Base-by-base conservation (phyloP, 2,888 invertebrate species). In the Ecliptopera silaceata region DNA sequence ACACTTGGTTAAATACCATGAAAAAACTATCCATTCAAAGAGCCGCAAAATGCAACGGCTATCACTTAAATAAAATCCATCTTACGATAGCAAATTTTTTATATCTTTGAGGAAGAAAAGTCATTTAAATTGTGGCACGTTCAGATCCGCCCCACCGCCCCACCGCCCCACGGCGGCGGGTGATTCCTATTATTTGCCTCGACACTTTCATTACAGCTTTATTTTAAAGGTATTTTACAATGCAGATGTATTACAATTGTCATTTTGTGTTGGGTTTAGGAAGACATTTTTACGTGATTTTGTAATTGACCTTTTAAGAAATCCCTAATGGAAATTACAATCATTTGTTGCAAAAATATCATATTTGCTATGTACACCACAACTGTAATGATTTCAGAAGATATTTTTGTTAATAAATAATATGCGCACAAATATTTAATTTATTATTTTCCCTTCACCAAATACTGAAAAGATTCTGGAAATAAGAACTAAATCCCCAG, bases 131-230 rank as follows among this genome's bases (percentile, higher is more conserved):
- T 59, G 56, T 48, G 54, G 52, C 49, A 42, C 50, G 56, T 63
- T 60, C 55, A 32, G 42, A n/a, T 47, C 46, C 52, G 43, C 54
- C 59, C 61, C 43, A 47, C 48, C 64, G 26, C 6, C 26, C 4
- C 22, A 6, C 4, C 22, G 57, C 64, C 8, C 6, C 26, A 6
- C 22, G 22, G 22, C 22, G 57, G 56, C 59, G 61, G 68, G 65
- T 69, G 67, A 71, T 74, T 70, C 71, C 63, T 75, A 74, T 74
- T 77, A 75, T 75, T 74, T 68, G 68, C 66, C 59, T 60, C 71
- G 71, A 66, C 68, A 71, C 71, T 74, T 26, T 78, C 75, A 78
- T 75, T 77, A 76, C 65, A 26, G 43, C 45, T 50, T 46, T 46
- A 45, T 51, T 49, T 41, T 60, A 64, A 50, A 46, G 49, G 42